phyloP scores from a whole-genome alignment of 2,113 vertebrate genomes.

The Rhodinocichla rosea region DNA sequence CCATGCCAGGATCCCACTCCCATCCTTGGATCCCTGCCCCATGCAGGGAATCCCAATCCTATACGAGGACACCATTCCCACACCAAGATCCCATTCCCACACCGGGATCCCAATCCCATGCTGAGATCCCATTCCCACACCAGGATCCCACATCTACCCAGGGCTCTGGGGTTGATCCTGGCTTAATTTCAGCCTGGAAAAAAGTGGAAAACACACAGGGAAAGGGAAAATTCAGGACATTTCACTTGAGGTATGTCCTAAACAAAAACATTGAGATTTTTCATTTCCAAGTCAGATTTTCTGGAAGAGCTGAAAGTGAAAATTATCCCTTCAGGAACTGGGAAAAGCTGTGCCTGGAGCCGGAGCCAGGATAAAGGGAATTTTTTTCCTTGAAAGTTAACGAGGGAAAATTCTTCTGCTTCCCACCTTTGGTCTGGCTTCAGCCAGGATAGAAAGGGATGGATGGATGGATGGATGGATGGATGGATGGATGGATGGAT shows the following conservation, averaged over 20 bases:
- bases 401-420: rapidly evolving
- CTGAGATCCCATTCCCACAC: rapidly evolving
- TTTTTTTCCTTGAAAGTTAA: neutral
- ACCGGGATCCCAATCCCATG: rapidly evolving
- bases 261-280: rapidly evolving
- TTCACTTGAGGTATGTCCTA: neutral
- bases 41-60: rapidly evolving
- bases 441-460: no score
- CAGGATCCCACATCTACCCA: rapidly evolving
- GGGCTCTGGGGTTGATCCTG: neutral
- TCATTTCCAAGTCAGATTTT: neutral
- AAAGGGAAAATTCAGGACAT: neutral
- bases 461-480: neutral
- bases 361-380: neutral
- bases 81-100: rapidly evolving
- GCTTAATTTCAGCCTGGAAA: neutral
- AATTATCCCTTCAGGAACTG: rapidly evolving
- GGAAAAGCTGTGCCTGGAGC: neutral
- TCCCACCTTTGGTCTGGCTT: neutral
- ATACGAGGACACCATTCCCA: rapidly evolving
- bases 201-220: rapidly evolving
- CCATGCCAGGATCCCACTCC: neutral
- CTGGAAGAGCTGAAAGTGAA: rapidly evolving
- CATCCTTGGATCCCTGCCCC: rapidly evolving
- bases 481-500: neutral